These are phyloP conservation scores for Apodemus agrarius DNA, from an alignment of 2,797 vertebrate genomes.

Conservation along the genomic window DNA sequence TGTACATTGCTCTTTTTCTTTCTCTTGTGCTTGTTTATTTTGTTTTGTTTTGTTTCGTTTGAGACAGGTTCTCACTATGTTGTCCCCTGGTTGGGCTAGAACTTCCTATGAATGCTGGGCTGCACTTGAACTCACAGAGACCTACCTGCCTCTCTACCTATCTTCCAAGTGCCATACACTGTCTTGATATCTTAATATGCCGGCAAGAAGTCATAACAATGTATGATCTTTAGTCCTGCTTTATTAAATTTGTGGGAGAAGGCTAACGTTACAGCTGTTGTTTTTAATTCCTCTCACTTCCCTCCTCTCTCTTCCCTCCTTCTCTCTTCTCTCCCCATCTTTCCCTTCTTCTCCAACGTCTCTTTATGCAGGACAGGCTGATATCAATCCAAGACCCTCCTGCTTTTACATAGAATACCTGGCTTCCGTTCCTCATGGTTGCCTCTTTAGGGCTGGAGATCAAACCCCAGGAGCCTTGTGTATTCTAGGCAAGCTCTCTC, in stretches of 20 bases:
- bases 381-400: background rate
- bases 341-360: background rate
- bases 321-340: background rate
- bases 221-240: background rate
- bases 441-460: background rate
- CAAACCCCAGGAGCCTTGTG: background rate
- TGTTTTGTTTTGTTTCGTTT: too few species aligned
- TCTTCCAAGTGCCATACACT: background rate
- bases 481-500: background rate
- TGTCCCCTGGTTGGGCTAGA: background rate
- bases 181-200: background rate
- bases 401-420: background rate
- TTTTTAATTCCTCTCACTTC: background rate
- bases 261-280: background rate
- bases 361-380: background rate
- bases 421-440: background rate
- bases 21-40: rapidly evolving
- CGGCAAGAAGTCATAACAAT: background rate
- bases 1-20: background rate
- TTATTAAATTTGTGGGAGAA: background rate
- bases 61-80: background rate
- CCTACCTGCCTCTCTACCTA: background rate
- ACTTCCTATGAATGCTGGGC: background rate
- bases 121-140: background rate
- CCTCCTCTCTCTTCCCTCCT: background rate